Percentiles rank a stretch among this genome's conserved stretches.
phyloP scores from a whole-genome alignment of 2,113 vertebrate species.

The Lepisosteus osseus region DNA sequence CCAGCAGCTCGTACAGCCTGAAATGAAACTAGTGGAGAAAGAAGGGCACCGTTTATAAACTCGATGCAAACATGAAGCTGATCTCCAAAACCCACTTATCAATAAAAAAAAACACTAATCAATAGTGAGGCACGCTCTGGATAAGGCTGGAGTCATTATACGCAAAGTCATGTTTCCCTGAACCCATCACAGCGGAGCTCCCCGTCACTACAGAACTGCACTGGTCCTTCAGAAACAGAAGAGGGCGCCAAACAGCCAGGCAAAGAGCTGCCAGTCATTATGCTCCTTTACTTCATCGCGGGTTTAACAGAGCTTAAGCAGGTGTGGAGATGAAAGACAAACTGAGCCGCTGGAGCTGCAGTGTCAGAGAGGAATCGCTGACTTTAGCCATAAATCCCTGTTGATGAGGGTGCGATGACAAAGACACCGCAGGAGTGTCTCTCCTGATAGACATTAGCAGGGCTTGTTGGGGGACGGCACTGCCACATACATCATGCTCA shows the following conservation, averaged over 20 bases:
- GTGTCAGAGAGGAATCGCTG: constrained; percentile 13
- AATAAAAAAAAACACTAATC: no score
- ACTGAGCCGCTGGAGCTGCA: constrained; percentile 33
- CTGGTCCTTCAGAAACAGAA: constrained; percentile 31
- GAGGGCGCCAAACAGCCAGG: constrained; percentile 24
- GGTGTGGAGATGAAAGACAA: constrained; percentile 43
- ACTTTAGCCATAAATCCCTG: constrained; percentile 46
- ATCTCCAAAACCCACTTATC: no score
- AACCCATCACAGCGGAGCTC: no score
- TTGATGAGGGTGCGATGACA: constrained; percentile 39
- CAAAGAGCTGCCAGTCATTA: background rate
- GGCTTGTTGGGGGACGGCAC: constrained; percentile 25
- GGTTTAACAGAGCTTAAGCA: constrained; percentile 27
- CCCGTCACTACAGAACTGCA: background rate
- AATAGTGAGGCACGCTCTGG: no score
- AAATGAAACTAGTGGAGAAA: no score
- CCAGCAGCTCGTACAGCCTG: no score
- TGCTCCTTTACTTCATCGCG: background rate
- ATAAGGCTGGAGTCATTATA: no score
- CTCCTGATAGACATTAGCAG: constrained; percentile 22
- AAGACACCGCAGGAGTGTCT: constrained; percentile 20
- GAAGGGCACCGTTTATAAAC: no score
- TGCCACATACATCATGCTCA: constrained; percentile 28
- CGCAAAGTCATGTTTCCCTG: no score
- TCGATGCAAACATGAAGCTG: no score